Evolutionary conservation across 1,140 invertebrate genomes (phyloP), one percentile per base, ranked within the genome.

Genomic region (Nilaparvata lugens): DNA sequence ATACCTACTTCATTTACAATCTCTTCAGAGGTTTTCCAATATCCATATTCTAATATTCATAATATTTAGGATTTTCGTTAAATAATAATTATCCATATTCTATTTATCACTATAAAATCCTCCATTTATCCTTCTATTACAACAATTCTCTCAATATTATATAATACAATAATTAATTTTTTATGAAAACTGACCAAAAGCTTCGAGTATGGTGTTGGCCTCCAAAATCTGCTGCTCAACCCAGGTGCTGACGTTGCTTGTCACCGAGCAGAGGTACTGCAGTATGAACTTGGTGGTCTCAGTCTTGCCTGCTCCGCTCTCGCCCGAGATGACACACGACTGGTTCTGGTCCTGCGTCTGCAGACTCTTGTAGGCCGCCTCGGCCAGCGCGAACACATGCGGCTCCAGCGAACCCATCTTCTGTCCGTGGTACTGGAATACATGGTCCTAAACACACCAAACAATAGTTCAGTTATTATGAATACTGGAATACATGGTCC

Each of bases 301-400:
- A 0, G 95, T 97, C 79, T 98, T 98, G 19, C 97, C 97, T 13
- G 96, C 94, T 1, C 97, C 97, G 65, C 91, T 95, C 75, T 99
- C 97, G 2, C 96, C 96, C 42, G 91, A 95, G 79, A 98, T 98
- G 19, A 99, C 91, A 69, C 95, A 92, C 38, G 93, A 95, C 77
- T 98, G 90, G 70, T 84, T 83, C 59, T 70, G 63, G n/a, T 69
- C 76, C n/a, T 73, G 72, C 45, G 76, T 79, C 72, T 81, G 79
- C 52, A 86, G 73, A 6, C 85, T 87, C 45, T 81, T 84, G 75
- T 94, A 93, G 0, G 91, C 88, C 7, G 91, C 87, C 75, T 95
- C 90, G 3, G 91, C 91, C 58, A 95, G 75, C 4, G 91, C 91
- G 74, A 93, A 95, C 14, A 95, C 89, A 71, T 95, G 93, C 0